Base-by-base conservation (phyloP, 2,888 invertebrate species). In the Pristionchus japonicus region DNA sequence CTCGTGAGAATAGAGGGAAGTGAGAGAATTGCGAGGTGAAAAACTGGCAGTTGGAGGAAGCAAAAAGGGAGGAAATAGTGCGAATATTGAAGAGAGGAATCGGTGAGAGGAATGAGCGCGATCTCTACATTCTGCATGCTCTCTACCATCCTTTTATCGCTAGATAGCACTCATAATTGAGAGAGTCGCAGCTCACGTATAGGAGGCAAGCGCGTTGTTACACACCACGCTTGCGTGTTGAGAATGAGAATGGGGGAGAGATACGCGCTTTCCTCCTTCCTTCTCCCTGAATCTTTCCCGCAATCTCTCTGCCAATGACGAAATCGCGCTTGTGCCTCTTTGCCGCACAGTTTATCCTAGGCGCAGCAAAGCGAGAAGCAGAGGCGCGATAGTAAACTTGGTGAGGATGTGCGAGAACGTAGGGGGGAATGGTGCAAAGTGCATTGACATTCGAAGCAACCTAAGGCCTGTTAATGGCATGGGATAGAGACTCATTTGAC, bases 211-310 rank as follows among this genome's bases (percentile, higher is more conserved):
- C 70, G 70, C 70, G 70, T 70, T 70, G 70, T 70, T 70, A 70
- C 70, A 70, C 70, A 70, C 70, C 70, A 70, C 70, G 70, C 70
- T 70, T 70, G n/a, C 70, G 70, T 40, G 70, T 37, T 70, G 20
- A 34, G 37, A 70, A 37, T 70, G 77, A 77, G 77, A 74, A 11
- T 40, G 37, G 37, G 40, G 37, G 43, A 77, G n/a, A 77, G 77
- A 23, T 23, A 40, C 77, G 77, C 43, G 77, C 77, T 74, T 74
- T 40, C 43, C 43, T 43, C 43, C 43, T 43, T 43, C 20, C 67
- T 31, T 15, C 37, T 43, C 43, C 70, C 40, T 74, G 70, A 74
- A 74, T 40, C 70, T 74, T 74, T 74, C 70, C 47, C 77, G 20
- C 43, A 43, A 23, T 3, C 74, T 47, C 70, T 43, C 77, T 77